Evolutionary conservation across 2,113 vertebrate genomes (phyloP).

Genomic region (Aptenodytes forsteri): DNA sequence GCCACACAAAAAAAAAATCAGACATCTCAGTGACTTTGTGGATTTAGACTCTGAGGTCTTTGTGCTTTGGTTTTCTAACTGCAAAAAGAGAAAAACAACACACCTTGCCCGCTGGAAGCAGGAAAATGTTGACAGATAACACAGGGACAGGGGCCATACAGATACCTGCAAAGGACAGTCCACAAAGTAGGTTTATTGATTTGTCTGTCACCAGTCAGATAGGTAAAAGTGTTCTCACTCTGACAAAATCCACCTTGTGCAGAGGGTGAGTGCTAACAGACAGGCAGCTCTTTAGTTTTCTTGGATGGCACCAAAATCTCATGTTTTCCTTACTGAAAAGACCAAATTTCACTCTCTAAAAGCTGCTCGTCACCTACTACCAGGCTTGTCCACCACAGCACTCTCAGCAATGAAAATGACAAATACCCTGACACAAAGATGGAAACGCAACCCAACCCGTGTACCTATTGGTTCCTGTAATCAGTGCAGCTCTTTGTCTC

Average conservation of each 20-base stretch:
- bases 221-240: not conserved
- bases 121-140: not conserved
- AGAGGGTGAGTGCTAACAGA: not conserved
- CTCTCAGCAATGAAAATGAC: not conserved
- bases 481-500: not conserved
- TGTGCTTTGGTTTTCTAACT: not conserved
- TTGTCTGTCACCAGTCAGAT: not conserved
- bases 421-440: not conserved
- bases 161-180: not conserved
- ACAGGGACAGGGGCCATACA: not conserved
- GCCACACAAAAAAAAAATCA: not conserved
- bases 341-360: not conserved
- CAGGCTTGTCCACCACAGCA: not conserved
- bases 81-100: not conserved
- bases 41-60: not conserved
- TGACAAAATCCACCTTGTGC: not conserved
- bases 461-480: not conserved
- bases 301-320: not conserved
- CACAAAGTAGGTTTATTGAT: not conserved
- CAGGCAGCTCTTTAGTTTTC: not conserved
- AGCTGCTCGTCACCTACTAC: not conserved
- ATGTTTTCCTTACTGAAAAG: not conserved
- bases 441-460: not conserved
- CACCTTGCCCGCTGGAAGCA: not conserved
- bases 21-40: not conserved